phyloP scores from a whole-genome alignment of 1,140 invertebrate species.

The Drosophila kikkawai region DNA sequence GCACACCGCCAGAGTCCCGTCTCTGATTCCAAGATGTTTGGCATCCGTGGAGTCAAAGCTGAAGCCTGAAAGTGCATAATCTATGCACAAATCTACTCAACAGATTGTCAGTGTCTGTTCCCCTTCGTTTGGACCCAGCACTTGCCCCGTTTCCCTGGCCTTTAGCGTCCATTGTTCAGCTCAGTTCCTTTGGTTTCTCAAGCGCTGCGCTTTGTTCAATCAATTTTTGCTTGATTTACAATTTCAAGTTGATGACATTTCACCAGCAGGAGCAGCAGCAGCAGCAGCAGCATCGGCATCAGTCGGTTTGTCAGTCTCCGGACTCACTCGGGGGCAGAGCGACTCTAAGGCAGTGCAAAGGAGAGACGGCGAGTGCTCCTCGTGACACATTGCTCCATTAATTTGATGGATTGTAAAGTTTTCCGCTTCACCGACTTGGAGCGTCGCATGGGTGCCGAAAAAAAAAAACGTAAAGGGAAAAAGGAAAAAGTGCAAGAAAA shows the following conservation, averaged over 20 bases:
- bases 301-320: slow-evolving; percentile 41
- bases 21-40: slow-evolving; percentile 14
- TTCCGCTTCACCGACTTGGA: slow-evolving; percentile 71
- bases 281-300: slow-evolving; percentile 16
- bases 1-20: neutral
- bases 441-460: slow-evolving; percentile 27
- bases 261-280: slow-evolving; percentile 40
- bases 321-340: slow-evolving; percentile 3
- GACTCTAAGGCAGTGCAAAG: slow-evolving; percentile 5
- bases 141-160: slow-evolving; percentile 16
- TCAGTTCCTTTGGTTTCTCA: slow-evolving; percentile 38
- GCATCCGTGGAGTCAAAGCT: slow-evolving; percentile 4
- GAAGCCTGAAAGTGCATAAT: slow-evolving; percentile 42
- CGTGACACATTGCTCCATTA: slow-evolving; percentile 83
- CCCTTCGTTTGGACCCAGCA: slow-evolving; percentile 5
- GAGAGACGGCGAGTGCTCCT: slow-evolving; percentile 46
- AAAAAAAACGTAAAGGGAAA: slow-evolving; percentile 14
- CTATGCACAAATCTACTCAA: slow-evolving; percentile 60
- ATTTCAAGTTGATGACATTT: slow-evolving; percentile 78
- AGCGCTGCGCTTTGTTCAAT: slow-evolving; percentile 68
- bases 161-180: slow-evolving; percentile 48
- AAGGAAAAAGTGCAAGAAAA: slow-evolving; percentile 66
- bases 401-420: slow-evolving; percentile 84
- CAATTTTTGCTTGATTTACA: slow-evolving; percentile 78
- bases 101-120: slow-evolving; percentile 41